Base-by-base conservation (phyloP, 2,797 vertebrate species). In the Caiman crocodilus region DNA sequence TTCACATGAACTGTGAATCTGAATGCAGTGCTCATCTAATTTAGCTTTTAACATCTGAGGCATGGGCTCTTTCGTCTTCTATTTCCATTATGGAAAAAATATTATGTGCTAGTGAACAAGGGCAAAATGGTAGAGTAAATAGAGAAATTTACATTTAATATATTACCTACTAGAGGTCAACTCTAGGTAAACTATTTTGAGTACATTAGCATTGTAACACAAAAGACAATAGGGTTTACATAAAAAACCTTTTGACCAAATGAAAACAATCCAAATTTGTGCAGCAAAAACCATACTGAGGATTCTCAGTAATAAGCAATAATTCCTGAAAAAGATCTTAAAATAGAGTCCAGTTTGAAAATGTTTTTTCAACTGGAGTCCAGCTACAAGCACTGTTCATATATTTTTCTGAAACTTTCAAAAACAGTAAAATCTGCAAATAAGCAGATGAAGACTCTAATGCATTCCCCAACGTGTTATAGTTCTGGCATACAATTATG, bases 401-500 rank as follows among this genome's bases (percentile, higher is more conserved):
- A 50, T 10, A 50, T 50, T 50, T 50, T 50, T 50, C 10, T 50
- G 42, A 50, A 50, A 10, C 42, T 50, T 50, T 50, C 42, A 50
- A 50, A 50, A 50, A 10, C 11, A 50, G 42, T 50, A 50, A 50
- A 50, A 50, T 50, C 42, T 50, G 42, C 42, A 50, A 50, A 50
- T 50, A 10, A 50, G 42, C 10, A 57, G 26, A 56, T 2, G n/a
- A 35, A 56, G 18, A 16, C 65, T 63, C 2, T 2, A 7, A 61
- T 75, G 23, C 2, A 35, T 59, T 71, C 6, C 61, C 69, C 42
- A 50, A 26, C 1, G 0, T 2, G 1, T 0, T 30, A 35, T 18
- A 75, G 76, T 83, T 23, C n/a, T 3, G 1, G 10, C 26, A 56
- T 77, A 26, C 26, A 55, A 32, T 26, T 15, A 35, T 0, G 0